Evolutionary conservation across 1,140 invertebrate species (phyloP).

Genomic region (Lordiphosa stackelbergi): DNA sequence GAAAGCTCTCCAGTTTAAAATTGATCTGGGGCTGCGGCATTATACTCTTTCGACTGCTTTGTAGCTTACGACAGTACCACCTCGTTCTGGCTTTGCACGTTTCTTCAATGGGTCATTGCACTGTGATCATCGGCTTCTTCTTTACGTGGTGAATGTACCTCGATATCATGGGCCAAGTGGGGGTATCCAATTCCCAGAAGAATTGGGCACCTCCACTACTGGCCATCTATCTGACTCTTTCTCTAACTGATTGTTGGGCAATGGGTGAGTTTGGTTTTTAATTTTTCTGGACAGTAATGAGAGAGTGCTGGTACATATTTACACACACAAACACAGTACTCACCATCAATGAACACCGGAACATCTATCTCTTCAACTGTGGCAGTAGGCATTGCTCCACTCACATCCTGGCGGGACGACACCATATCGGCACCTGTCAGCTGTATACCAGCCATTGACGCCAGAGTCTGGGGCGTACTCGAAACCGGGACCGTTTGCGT

Average conservation of each 20-base stretch:
- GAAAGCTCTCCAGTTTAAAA: no score
- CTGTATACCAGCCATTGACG: conserved; percentile 73
- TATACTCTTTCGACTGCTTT: conserved; percentile 7
- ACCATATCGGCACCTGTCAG: conserved; percentile 70
- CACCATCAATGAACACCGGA: conserved; percentile 77
- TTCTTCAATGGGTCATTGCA: conserved; percentile 71
- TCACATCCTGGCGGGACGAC: conserved; percentile 68
- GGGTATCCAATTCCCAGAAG: conserved; percentile 1
- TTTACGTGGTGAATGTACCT: conserved; percentile 65
- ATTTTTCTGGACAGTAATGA: conserved; percentile 56
- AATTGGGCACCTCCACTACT: conserved; percentile 19
- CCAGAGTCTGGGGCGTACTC: conserved; percentile 56
- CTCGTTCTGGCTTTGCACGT: conserved; percentile 21
- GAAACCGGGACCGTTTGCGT: conserved; percentile 66
- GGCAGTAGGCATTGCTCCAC: conserved; percentile 77
- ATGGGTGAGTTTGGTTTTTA: conserved; percentile 6
- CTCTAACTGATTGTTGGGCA: conserved; percentile 63
- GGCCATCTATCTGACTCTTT: conserved; percentile 70
- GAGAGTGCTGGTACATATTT: conserved; percentile 68
- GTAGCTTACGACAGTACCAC: conserved; percentile 1
- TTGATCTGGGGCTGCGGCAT: no score
- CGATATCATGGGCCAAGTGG: conserved; percentile 61
- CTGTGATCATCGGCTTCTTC: conserved; percentile 63
- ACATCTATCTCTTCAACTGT: conserved; percentile 77
- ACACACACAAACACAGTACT: conserved; percentile 77